A percentile compares a stretch with the other conserved stretches of the same genome.
phyloP scores from a whole-genome alignment of 35 echinoderm and acorn worm genomes.

The Hemicentrotus pulcherrimus region DNA sequence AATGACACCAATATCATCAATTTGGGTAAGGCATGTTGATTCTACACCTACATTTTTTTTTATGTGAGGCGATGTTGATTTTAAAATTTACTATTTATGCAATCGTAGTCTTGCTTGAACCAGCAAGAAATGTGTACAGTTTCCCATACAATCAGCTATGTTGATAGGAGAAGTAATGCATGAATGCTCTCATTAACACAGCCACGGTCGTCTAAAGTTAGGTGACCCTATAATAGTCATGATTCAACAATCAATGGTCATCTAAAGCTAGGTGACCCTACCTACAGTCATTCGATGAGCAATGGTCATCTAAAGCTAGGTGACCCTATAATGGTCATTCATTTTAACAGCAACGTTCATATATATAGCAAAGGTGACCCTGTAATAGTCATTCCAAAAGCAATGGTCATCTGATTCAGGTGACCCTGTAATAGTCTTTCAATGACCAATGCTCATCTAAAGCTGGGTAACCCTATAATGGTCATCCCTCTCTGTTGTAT shows the following conservation, averaged over 20 bases:
- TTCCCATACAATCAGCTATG: too few relatives aligned
- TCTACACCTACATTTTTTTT: too few relatives aligned
- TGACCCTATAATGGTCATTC: too few relatives aligned
- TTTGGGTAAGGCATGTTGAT: too few relatives aligned
- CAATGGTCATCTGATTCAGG: not conserved
- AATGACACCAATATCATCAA: too few relatives aligned
- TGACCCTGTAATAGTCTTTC: not conserved
- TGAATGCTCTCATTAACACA: too few relatives aligned
- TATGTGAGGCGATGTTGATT: too few relatives aligned
- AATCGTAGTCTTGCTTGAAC: too few relatives aligned
- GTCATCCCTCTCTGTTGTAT: conserved; percentile 49
- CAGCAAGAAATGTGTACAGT: too few relatives aligned
- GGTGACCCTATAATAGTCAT: not conserved
- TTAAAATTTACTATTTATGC: too few relatives aligned
- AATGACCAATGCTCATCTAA: not conserved
- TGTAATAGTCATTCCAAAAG: not conserved
- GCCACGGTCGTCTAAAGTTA: not conserved
- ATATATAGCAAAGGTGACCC: not conserved
- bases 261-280: not conserved
- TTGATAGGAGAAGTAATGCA: too few relatives aligned
- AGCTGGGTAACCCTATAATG: conserved; percentile 34
- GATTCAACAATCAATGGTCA: not conserved
- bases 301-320: not conserved
- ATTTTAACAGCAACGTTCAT: too few relatives aligned
- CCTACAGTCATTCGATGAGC: not conserved